A percentile compares a stretch with the other conserved stretches of the same genome.
Conservation (phyloP, 2,113 vertebrate genomes). For the Agapornis roseicollis region DNA sequence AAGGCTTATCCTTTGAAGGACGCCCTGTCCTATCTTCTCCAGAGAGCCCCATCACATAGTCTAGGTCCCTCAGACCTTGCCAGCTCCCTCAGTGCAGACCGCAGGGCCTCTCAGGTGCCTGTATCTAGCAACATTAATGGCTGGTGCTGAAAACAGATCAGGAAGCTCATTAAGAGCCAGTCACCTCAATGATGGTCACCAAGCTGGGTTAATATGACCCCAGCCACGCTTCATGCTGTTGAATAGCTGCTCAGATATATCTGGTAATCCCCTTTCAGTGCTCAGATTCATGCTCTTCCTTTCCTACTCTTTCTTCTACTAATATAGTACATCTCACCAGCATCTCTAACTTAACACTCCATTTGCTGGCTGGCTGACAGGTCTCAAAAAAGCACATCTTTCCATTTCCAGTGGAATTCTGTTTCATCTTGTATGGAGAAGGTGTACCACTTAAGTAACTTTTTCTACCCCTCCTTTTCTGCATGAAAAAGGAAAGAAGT, state of each 20-base stretch:
- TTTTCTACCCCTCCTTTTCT: background rate
- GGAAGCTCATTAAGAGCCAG: background rate
- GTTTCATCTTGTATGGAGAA: constrained; percentile 11
- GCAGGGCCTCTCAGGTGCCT: background rate
- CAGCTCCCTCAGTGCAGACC: fast-evolving
- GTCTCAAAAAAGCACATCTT: constrained; percentile 3
- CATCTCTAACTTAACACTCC: background rate
- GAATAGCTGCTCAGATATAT: background rate
- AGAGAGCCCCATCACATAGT: background rate
- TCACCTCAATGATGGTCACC: background rate
- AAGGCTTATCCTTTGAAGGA: background rate
- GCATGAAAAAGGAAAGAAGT: background rate
- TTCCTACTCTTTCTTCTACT: background rate
- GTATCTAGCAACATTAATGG: background rate
- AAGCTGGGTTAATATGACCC: background rate
- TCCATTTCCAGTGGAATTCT: background rate
- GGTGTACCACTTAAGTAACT: constrained; percentile 4
- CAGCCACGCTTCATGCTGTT: fast-evolving
- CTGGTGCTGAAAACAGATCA: background rate
- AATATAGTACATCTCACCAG: background rate
- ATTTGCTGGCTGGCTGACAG: constrained; percentile 31
- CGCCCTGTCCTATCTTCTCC: background rate
- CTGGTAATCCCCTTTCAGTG: background rate
- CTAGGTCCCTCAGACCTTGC: background rate
- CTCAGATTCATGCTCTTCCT: background rate